phyloP scores from a whole-genome alignment of 23 tunicate genomes.

The Trididemnum nubilum region DNA sequence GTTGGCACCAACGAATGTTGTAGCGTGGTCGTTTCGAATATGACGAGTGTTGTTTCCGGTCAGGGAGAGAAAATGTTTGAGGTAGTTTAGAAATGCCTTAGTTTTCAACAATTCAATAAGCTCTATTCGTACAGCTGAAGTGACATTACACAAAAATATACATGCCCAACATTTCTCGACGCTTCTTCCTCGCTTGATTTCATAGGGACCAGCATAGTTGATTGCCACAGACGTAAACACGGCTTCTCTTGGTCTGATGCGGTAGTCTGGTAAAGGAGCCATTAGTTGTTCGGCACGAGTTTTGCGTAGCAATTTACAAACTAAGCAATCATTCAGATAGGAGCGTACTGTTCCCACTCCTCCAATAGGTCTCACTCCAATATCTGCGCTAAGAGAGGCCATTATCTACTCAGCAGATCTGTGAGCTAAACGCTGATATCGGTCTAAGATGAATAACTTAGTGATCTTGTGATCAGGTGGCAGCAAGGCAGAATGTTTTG shows the following conservation, averaged over 20 bases:
- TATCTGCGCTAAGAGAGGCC: not conserved
- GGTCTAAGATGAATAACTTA: constrained; percentile 3
- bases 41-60: not conserved
- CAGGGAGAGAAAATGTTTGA: not conserved
- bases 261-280: constrained; percentile 2
- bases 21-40: not conserved
- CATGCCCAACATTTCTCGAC: constrained; percentile 1
- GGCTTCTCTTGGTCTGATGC: not conserved
- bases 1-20: not conserved
- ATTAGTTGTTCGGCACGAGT: constrained; percentile 7
- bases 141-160: constrained; percentile 1
- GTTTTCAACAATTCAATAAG: not conserved
- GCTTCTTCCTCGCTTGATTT: constrained; percentile 16
- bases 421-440: not conserved
- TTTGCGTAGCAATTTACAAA: not conserved
- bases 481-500: not conserved
- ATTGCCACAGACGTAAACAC: not conserved
- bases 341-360: constrained; percentile 10
- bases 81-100: not conserved
- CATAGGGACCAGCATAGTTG: constrained; percentile 7
- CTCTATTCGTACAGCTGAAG: not conserved
- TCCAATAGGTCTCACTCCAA: not conserved
- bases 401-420: not conserved
- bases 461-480: constrained; percentile 2
- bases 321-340: not conserved